Percentiles rank a stretch among this genome's conserved stretches.
Evolutionary conservation across 2,113 vertebrate species (phyloP).

Genomic region (Candoia aspera): DNA sequence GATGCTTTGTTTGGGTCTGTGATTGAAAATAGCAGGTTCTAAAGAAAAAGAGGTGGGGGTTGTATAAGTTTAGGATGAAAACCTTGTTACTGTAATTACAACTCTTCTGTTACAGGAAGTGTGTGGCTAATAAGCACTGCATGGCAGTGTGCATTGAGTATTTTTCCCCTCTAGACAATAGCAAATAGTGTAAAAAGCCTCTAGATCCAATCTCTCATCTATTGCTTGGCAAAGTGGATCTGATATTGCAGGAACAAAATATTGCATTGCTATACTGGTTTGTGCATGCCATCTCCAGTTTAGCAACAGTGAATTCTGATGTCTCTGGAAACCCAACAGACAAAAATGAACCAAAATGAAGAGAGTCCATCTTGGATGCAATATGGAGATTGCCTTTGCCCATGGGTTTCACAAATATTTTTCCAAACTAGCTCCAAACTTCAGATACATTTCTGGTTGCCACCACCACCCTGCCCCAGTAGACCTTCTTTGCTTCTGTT

Average conservation of each 20-base stretch:
- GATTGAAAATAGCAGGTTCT: slow-evolving; percentile 52
- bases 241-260: slow-evolving; percentile 44
- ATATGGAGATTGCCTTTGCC: too few species aligned
- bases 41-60: slow-evolving; percentile 31
- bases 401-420: too few species aligned
- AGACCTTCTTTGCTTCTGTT: background rate
- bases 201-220: slow-evolving; percentile 2
- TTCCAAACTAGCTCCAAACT: too few species aligned
- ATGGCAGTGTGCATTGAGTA: background rate
- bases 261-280: slow-evolving; percentile 3
- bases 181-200: slow-evolving; percentile 24
- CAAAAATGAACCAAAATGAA: background rate
- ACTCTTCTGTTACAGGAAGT: slow-evolving; percentile 32
- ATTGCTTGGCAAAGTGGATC: slow-evolving; percentile 37
- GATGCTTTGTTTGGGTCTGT: slow-evolving; percentile 15
- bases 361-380: background rate
- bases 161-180: slow-evolving; percentile 45
- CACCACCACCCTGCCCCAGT: too few species aligned
- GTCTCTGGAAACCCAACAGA: background rate
- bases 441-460: too few species aligned
- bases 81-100: slow-evolving; percentile 32
- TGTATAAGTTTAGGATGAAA: slow-evolving; percentile 18
- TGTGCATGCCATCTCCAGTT: background rate
- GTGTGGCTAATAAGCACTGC: slow-evolving; percentile 29
- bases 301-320: background rate